Percentiles rank a stretch among this genome's conserved stretches.
phyloP scores from a whole-genome alignment of 2,797 vertebrate genomes.

The Paratrypauchen microcephalus region DNA sequence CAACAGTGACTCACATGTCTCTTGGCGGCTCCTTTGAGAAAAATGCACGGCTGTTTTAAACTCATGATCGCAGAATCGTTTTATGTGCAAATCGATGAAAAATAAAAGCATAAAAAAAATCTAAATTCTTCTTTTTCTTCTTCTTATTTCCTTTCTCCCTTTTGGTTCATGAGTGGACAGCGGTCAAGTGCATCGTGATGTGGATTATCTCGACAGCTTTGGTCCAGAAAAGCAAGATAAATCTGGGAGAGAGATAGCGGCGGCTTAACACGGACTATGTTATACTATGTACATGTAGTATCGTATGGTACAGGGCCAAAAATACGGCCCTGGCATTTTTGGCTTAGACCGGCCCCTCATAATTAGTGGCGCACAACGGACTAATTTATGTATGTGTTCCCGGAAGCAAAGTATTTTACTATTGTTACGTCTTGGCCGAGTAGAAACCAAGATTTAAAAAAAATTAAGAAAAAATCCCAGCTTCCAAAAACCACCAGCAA shows the following conservation, averaged over 20 bases:
- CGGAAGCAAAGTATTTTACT: too few relatives aligned
- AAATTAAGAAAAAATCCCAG: too few relatives aligned
- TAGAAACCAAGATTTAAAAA: too few relatives aligned
- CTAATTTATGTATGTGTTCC: too few relatives aligned
- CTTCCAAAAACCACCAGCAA: too few relatives aligned
- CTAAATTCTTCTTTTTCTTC: not conserved
- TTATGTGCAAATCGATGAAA: not conserved
- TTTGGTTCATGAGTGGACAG: constrained; percentile 32
- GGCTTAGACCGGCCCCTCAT: too few relatives aligned
- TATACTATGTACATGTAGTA: constrained; percentile 10
- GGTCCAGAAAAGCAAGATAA: constrained; percentile 49
- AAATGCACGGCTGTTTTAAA: constrained; percentile 76
- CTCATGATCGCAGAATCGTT: constrained; percentile 53
- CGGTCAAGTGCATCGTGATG: constrained; percentile 37
- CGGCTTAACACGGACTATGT: constrained; percentile 49
- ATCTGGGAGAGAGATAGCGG: constrained; percentile 1
- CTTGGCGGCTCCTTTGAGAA: constrained; percentile 69
- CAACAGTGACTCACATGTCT: constrained; percentile 61
- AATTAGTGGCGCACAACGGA: too few relatives aligned
- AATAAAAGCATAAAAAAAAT: not conserved
- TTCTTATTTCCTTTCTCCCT: constrained; percentile 11
- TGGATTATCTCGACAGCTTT: constrained; percentile 74
- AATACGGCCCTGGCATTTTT: too few relatives aligned
- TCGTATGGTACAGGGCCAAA: too few relatives aligned
- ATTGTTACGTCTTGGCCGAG: too few relatives aligned